These are phyloP conservation scores for Mystacornis crossleyi DNA, from an alignment of 2,113 vertebrate species.

Conservation along the genomic window DNA sequence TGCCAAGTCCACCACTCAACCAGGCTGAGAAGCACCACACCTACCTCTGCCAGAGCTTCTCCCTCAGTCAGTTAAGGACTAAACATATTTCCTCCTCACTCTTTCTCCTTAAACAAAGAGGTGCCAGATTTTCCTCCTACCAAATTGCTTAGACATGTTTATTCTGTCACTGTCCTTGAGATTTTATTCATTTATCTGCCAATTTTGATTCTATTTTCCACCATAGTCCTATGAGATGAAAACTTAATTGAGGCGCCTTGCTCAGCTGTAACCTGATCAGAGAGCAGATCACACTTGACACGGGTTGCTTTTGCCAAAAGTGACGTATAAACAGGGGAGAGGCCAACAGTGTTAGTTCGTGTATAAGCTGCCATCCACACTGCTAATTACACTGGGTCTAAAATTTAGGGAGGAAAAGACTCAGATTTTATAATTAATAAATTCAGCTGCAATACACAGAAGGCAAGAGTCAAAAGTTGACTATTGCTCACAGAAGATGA, in stretches of 20 bases:
- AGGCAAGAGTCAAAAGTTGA: not conserved
- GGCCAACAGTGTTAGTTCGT: not conserved
- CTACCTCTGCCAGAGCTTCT: not conserved
- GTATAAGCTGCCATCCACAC: not conserved
- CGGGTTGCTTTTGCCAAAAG: not conserved
- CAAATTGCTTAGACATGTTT: not conserved
- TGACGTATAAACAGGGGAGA: not conserved
- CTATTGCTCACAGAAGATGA: not conserved
- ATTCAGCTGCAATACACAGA: not conserved
- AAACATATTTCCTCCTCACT: not conserved
- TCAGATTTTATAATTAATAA: not conserved
- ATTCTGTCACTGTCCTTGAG: constrained; percentile 8
- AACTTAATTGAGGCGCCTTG: not conserved
- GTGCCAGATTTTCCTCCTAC: not conserved
- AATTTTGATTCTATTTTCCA: constrained; percentile 30
- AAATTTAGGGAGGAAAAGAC: not conserved
- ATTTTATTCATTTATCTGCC: constrained; percentile 9
- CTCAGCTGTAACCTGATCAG: constrained; percentile 6
- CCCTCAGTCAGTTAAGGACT: not conserved
- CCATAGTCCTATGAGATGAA: not conserved
- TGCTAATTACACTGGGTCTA: not conserved
- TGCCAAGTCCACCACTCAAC: not conserved
- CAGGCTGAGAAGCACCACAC: not conserved
- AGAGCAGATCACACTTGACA: not conserved
- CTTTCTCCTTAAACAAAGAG: not conserved